Conservation (phyloP, 2,888 invertebrate species). For the Melanostoma scalare region DNA sequence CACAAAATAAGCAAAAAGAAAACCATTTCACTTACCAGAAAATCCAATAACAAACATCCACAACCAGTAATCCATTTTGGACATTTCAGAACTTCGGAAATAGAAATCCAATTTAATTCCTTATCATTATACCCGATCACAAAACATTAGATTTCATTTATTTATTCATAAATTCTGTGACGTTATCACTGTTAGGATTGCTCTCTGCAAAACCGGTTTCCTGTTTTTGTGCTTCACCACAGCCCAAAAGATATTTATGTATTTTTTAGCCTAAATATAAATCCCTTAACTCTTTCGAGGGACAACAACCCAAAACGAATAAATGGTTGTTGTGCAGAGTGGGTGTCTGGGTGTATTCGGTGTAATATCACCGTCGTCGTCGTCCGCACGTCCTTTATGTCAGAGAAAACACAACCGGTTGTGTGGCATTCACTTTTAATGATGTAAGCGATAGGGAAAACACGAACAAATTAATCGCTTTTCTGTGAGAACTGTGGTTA, state of each 20-base stretch:
- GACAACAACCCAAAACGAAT: conserved; percentile 21
- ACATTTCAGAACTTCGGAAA: conserved; percentile 24
- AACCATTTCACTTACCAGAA: conserved; percentile 52
- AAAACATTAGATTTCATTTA: conserved; percentile 65
- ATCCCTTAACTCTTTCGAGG: conserved; percentile 24
- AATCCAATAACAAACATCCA: conserved; percentile 60
- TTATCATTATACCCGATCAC: conserved; percentile 66
- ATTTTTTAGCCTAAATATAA: conserved; percentile 43
- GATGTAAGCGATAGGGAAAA: conserved; percentile 53
- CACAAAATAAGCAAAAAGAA: not conserved
- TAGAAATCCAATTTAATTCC: conserved; percentile 68
- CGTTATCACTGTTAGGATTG: conserved; percentile 43
- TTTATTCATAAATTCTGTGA: conserved; percentile 64
- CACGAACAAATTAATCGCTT: conserved; percentile 18
- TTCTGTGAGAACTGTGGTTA: not conserved
- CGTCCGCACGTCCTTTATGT: conserved; percentile 26
- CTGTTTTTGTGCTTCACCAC: conserved; percentile 2
- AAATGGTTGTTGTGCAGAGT: not conserved
- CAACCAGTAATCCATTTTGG: conserved; percentile 67
- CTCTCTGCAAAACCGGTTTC: conserved; percentile 8
- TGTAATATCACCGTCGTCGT: conserved; percentile 16
- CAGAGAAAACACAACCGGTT: conserved; percentile 40
- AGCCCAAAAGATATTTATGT: conserved; percentile 19
- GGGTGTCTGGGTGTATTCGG: not conserved
- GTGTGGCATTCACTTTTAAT: conserved; percentile 35